Evolutionary conservation across 2,113 vertebrate genomes (phyloP).

Genomic region (Albula glossodonta): DNA sequence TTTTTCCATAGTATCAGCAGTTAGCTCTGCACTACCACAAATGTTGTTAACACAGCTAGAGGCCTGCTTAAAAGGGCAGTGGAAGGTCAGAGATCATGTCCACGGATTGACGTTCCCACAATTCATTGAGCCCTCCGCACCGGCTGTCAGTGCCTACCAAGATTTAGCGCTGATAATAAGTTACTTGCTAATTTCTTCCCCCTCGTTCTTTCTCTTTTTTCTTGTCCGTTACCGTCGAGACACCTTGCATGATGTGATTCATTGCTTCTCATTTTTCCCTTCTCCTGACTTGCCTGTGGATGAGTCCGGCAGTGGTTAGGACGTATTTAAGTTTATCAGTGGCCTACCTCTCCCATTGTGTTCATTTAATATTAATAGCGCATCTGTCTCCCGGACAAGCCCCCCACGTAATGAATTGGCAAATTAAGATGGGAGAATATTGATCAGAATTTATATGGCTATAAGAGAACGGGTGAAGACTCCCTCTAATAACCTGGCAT

Average conservation of each 20-base stretch:
- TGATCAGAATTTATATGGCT: conserved; percentile 60
- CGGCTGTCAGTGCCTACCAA: conserved; percentile 7
- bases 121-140: conserved; percentile 2
- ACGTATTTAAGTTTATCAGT: conserved; percentile 40
- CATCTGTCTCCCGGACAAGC: conserved; percentile 61
- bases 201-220: conserved; percentile 3
- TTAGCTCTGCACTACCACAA: not conserved
- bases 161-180: conserved; percentile 51
- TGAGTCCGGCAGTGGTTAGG: conserved; percentile 39
- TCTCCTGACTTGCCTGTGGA: conserved; percentile 20
- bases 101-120: conserved; percentile 14
- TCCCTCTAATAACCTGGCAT: conserved; percentile 13
- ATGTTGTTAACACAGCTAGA: not conserved
- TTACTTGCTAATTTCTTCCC: conserved; percentile 37
- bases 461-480: conserved; percentile 49
- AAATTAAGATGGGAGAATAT: conserved; percentile 66
- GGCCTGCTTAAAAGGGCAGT: conserved; percentile 28
- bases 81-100: conserved; percentile 26
- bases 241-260: conserved; percentile 33
- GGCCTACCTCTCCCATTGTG: conserved; percentile 56
- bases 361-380: conserved; percentile 72
- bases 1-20: not conserved
- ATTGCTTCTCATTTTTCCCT: conserved; percentile 35
- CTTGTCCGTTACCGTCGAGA: conserved; percentile 27
- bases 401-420: conserved; percentile 65